Conservation (phyloP, 2,113 vertebrate genomes). For the Dryoscopus gambensis region DNA sequence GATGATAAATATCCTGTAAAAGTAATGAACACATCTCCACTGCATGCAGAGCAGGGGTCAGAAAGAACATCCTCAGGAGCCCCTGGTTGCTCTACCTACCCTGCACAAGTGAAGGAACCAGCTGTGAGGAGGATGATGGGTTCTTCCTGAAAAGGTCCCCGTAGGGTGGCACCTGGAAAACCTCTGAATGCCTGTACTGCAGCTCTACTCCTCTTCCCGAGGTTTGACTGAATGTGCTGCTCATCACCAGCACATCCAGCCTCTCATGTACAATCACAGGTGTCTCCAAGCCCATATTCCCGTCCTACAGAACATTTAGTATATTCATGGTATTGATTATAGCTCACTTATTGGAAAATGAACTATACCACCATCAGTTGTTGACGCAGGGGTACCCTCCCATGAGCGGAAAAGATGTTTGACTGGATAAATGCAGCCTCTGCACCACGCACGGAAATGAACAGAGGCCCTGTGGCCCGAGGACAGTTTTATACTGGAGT, state of each 20-base stretch:
- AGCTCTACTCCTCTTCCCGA: background rate
- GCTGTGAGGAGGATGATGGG: background rate
- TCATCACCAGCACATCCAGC: background rate
- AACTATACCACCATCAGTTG: background rate
- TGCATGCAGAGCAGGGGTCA: background rate
- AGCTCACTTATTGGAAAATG: background rate
- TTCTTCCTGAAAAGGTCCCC: background rate
- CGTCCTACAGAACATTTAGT: background rate
- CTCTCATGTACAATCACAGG: background rate
- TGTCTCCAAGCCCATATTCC: background rate
- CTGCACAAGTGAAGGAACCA: rapidly evolving
- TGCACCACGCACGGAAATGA: background rate
- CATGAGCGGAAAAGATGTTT: background rate
- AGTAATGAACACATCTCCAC: background rate
- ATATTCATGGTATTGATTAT: background rate
- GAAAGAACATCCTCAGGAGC: background rate
- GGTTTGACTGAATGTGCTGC: background rate
- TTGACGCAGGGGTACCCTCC: background rate
- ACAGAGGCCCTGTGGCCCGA: background rate
- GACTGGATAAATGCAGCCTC: background rate
- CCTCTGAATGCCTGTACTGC: background rate
- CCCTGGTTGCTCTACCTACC: rapidly evolving
- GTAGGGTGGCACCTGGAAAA: background rate
- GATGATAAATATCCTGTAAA: background rate
- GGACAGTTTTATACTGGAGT: background rate